A percentile compares a stretch with the other conserved stretches of the same genome.
Evolutionary conservation across 2,888 invertebrate species (phyloP).

Genomic region (Cataglyphis rosenhaueri): DNA sequence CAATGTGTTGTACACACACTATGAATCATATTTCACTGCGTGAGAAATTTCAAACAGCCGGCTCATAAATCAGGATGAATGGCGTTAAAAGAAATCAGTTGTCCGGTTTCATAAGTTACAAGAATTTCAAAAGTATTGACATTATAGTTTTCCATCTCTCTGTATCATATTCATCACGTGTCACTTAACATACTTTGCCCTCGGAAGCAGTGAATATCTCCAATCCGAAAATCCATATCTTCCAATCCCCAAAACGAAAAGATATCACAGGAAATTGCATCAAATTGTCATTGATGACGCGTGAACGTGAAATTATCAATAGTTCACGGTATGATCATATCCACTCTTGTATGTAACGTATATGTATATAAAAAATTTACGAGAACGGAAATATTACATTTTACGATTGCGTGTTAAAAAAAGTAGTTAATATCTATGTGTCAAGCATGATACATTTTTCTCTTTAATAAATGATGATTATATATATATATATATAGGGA

Average conservation of each 20-base stretch:
- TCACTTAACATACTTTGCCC: slow-evolving; percentile 25
- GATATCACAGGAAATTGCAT: slow-evolving; percentile 11
- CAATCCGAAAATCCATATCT: background rate
- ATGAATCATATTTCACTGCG: slow-evolving; percentile 34
- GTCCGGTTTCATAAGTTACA: slow-evolving; percentile 17
- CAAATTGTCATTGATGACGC: background rate
- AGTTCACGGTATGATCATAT: background rate
- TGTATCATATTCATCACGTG: slow-evolving; percentile 32
- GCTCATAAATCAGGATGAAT: slow-evolving; percentile 37
- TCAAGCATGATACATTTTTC: slow-evolving; percentile 11
- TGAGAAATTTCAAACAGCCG: slow-evolving; percentile 31
- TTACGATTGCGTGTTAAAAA: background rate
- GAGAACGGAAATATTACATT: background rate
- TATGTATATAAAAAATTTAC: background rate
- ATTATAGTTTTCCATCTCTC: slow-evolving; percentile 12
- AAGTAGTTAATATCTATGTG: slow-evolving; percentile 1
- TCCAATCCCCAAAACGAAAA: slow-evolving; percentile 12
- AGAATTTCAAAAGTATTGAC: slow-evolving; percentile 40
- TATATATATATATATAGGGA: background rate
- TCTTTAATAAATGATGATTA: slow-evolving; percentile 15
- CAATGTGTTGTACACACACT: background rate
- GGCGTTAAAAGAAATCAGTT: slow-evolving; percentile 28
- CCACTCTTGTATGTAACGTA: background rate
- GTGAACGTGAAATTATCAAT: background rate
- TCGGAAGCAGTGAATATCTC: background rate